Base-by-base conservation (phyloP, 1,140 invertebrate genomes). In the Asbolus verrucosus region DNA sequence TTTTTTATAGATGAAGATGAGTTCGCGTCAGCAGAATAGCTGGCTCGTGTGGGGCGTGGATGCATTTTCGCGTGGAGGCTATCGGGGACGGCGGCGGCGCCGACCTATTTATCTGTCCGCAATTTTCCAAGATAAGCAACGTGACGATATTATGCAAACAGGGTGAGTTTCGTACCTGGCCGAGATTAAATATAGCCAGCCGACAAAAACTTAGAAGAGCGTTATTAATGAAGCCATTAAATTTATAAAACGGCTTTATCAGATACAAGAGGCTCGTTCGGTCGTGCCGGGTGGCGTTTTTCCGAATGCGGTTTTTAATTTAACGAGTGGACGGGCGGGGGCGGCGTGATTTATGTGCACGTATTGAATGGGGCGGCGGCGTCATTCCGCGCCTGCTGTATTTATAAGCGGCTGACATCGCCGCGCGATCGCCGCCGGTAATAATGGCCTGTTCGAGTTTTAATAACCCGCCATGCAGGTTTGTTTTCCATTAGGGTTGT, bases 141-240 rank as follows among this genome's bases (percentile, higher is more conserved):
- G 65, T 63, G 50, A 68, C 67, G 13, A 69, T 46, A 69, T 70
- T 65, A 67, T 66, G 63, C 50, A 70, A 70, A 73, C 62, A 54
- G 41, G 27, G 33, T 27, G 31, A 54, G 16, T 30, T 41, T 24
- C 30, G 60, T 30, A 73, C 71, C 60, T 69, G 67, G 6, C 61
- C 31, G 61, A 60, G 33, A 66, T 70, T 70, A 61, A 70, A 43
- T 39, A 21, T 11, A 31, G 8, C 46, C 18, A 15, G 8, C 46
- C 21, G 33, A 63, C 33, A 39, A 41, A 38, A 63, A 38, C 16
- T 61, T 69, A 30, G 61, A 43, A 54, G 46, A 24, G 33, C 14
- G 72, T 76, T 76, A 74, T 76, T 76, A 74, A 76, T 75, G 74
- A 73, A 75, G 62, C 75, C 65, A 74, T 76, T 76, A 72, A 71